A percentile compares a stretch with the other conserved stretches of the same genome.
Conservation (phyloP, 2,113 vertebrate species). For the Crotalus viridis region DNA sequence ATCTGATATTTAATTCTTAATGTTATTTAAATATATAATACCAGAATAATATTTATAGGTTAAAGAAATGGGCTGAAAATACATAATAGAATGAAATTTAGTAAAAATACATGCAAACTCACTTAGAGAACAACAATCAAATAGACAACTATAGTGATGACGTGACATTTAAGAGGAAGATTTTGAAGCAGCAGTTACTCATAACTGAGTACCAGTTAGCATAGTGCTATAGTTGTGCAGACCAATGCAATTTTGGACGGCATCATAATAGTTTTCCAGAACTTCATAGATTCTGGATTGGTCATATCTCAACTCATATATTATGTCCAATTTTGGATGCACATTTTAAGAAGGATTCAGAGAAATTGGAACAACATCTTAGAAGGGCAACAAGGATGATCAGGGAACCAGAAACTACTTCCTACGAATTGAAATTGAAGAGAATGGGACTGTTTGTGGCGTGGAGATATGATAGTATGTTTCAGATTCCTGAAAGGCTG, state of each 20-base stretch:
- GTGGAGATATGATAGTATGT: not conserved
- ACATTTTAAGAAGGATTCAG: not conserved
- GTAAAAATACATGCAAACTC: not conserved
- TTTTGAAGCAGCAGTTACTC: not conserved
- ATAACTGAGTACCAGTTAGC: not conserved
- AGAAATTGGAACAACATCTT: not conserved
- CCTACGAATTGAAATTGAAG: not conserved
- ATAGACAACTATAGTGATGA: not conserved
- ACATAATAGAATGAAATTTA: not conserved
- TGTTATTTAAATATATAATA: not conserved
- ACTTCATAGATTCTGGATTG: not conserved
- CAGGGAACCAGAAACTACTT: not conserved
- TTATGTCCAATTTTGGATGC: not conserved
- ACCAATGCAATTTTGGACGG: not conserved
- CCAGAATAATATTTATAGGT: not conserved
- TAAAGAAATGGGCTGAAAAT: not conserved
- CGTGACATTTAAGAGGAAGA: not conserved
- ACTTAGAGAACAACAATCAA: not conserved
- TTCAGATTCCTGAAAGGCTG: not conserved
- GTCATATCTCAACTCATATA: not conserved
- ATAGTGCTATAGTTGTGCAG: not conserved
- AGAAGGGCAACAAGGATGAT: not conserved
- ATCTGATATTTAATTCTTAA: not conserved
- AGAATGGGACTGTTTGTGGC: not conserved
- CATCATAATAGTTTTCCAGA: not conserved